Conservation (phyloP, 2,888 invertebrate genomes). For the Helleia helle region DNA sequence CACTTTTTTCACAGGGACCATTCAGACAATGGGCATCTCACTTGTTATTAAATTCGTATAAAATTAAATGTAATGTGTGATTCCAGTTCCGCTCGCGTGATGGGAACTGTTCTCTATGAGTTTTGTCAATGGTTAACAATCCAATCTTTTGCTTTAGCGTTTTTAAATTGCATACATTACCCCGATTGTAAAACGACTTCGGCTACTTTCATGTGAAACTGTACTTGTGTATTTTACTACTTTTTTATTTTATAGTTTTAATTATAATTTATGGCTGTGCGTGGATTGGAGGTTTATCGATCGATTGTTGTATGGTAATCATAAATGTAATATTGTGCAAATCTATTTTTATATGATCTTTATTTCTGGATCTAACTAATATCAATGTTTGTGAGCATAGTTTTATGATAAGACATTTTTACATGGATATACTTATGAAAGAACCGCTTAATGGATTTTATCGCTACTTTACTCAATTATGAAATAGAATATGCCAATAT, state of each 20-base stretch:
- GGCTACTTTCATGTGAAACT: constrained; percentile 7
- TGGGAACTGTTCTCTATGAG: constrained; percentile 48
- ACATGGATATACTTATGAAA: too few relatives aligned
- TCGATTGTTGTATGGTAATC: too few relatives aligned
- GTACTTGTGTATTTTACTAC: constrained; percentile 4
- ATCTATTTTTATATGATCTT: too few relatives aligned
- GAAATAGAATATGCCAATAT: too few relatives aligned
- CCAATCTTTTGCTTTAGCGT: constrained; percentile 9
- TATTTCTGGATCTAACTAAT: too few relatives aligned
- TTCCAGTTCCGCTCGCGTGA: constrained; percentile 65
- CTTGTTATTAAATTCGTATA: constrained; percentile 74
- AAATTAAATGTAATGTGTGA: constrained; percentile 73
- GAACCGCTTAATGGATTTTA: too few relatives aligned
- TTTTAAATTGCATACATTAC: constrained; percentile 10
- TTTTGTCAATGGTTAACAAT: constrained; percentile 9
- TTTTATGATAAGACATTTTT: too few relatives aligned
- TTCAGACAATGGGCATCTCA: constrained; percentile 61
- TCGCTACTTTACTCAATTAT: too few relatives aligned
- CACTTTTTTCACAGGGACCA: constrained; percentile 61
- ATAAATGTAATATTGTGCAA: too few relatives aligned
- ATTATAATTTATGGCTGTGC: background rate
- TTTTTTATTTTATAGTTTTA: background rate
- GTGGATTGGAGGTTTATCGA: too few relatives aligned
- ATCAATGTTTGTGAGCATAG: too few relatives aligned
- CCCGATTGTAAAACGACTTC: constrained; percentile 6